These are phyloP conservation scores for Paramisgurnus dabryanus DNA, from an alignment of 2,113 vertebrate genomes.

Conservation along the genomic window DNA sequence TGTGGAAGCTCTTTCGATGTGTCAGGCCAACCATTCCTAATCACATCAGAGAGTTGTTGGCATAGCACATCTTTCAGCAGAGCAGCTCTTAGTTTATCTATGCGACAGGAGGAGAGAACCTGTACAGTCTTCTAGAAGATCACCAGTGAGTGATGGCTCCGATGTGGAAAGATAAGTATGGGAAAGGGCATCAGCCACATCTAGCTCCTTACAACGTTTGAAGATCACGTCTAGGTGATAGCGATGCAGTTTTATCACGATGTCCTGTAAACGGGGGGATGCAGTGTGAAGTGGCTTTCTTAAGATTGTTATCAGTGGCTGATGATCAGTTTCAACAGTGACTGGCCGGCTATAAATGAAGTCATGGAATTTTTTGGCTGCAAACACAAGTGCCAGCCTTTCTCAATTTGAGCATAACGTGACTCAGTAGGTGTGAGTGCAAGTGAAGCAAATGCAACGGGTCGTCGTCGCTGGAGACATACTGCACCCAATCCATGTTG, in stretches of 20 bases:
- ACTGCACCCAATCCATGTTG: slow-evolving; percentile 28
- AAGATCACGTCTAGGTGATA: slow-evolving; percentile 22
- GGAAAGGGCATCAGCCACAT: slow-evolving; percentile 17
- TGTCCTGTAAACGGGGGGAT: slow-evolving; percentile 5
- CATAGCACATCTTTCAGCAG: background rate
- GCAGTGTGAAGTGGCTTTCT: background rate
- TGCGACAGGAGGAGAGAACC: background rate
- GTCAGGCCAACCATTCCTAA: background rate
- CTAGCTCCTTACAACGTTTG: slow-evolving; percentile 10
- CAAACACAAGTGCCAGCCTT: slow-evolving; percentile 27
- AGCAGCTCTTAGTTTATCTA: background rate
- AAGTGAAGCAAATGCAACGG: slow-evolving; percentile 2
- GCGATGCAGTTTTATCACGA: slow-evolving; percentile 26
- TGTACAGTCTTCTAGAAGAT: background rate
- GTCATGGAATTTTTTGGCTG: slow-evolving; percentile 19
- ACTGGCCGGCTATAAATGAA: slow-evolving; percentile 9
- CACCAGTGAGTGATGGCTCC: slow-evolving; percentile 2
- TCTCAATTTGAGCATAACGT: slow-evolving; percentile 25
- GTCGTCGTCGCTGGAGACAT: slow-evolving; percentile 9
- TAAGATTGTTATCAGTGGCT: slow-evolving; percentile 27
- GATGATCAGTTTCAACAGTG: slow-evolving; percentile 34
- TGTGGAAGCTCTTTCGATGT: background rate
- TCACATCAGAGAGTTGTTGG: slow-evolving; percentile 1
- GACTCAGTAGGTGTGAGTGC: slow-evolving; percentile 7
- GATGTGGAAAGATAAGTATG: background rate